Evolutionary conservation across 2,797 vertebrate species (phyloP).

Genomic region (Cichlasoma orientale): DNA sequence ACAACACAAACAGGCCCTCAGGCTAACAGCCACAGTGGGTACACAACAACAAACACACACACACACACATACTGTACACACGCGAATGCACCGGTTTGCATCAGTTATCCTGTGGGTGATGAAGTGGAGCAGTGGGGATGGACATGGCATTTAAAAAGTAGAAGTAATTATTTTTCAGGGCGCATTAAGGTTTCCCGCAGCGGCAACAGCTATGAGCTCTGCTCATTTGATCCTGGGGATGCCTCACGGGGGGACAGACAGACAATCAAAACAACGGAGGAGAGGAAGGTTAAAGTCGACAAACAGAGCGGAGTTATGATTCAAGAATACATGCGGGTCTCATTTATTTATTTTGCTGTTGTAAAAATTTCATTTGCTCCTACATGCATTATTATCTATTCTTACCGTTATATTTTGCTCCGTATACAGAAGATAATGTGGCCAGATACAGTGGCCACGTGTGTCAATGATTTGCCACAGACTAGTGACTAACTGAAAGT

Average conservation of each 20-base stretch:
- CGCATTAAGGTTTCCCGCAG: slow-evolving; percentile 52
- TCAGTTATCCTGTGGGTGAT: slow-evolving; percentile 70
- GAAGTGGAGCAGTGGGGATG: slow-evolving; percentile 54
- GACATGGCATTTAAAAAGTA: slow-evolving; percentile 58
- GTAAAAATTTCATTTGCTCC: not conserved
- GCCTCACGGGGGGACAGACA: slow-evolving; percentile 36
- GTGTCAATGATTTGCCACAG: not conserved
- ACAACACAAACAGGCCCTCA: slow-evolving; percentile 77
- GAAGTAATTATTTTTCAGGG: slow-evolving; percentile 75
- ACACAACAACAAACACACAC: slow-evolving; percentile 55
- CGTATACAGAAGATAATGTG: not conserved
- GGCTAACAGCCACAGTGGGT: slow-evolving; percentile 57
- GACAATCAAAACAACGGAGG: slow-evolving; percentile 56
- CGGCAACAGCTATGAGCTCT: slow-evolving; percentile 49
- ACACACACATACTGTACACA: slow-evolving; percentile 4
- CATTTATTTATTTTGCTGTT: not conserved
- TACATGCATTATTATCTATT: not conserved
- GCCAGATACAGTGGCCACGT: not conserved
- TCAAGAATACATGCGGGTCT: not conserved
- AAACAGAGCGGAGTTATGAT: not conserved
- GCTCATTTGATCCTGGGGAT: slow-evolving; percentile 49
- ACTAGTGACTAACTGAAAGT: not conserved
- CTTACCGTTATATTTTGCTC: not conserved
- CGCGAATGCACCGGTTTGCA: slow-evolving; percentile 58
- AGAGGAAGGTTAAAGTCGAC: slow-evolving; percentile 18